These are phyloP conservation scores for Ips nitidus DNA, from an alignment of 1,140 invertebrate species.

Conservation along the genomic window DNA sequence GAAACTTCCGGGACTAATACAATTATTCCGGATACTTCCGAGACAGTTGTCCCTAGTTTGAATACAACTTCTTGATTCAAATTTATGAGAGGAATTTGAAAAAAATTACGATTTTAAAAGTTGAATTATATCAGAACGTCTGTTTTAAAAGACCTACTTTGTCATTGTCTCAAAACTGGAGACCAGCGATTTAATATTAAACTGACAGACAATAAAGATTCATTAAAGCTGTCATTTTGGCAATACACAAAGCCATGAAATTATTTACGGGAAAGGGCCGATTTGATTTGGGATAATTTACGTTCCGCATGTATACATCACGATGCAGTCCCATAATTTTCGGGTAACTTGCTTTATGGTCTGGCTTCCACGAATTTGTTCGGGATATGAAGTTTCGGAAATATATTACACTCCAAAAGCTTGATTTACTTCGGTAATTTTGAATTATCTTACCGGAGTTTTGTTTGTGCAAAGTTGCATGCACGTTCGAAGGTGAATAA, in stretches of 20 bases:
- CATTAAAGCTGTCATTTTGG: conserved; percentile 10
- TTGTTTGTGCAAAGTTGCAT: too few relatives aligned
- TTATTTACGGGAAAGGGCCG: conserved; percentile 3
- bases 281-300: conserved; percentile 19
- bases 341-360: conserved; percentile 6
- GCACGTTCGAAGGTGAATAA: too few relatives aligned
- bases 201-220: conserved; percentile 1
- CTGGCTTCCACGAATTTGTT: conserved; percentile 3
- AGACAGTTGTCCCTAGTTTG: too few relatives aligned
- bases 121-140: too few relatives aligned
- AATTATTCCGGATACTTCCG: too few relatives aligned
- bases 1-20: too few relatives aligned
- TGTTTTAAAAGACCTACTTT: too few relatives aligned
- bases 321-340: conserved; percentile 9
- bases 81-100: too few relatives aligned
- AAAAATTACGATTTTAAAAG: too few relatives aligned
- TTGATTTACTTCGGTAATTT: conserved; percentile 7
- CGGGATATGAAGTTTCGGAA: conserved; percentile 6
- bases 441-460: neutral
- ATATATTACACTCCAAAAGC: conserved; percentile 6
- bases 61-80: too few relatives aligned
- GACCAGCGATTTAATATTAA: too few relatives aligned
- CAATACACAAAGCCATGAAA: neutral
- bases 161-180: too few relatives aligned
- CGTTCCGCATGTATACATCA: conserved; percentile 11